phyloP scores from a whole-genome alignment of 1,140 invertebrate species.

The Tetramorium simillimum region DNA sequence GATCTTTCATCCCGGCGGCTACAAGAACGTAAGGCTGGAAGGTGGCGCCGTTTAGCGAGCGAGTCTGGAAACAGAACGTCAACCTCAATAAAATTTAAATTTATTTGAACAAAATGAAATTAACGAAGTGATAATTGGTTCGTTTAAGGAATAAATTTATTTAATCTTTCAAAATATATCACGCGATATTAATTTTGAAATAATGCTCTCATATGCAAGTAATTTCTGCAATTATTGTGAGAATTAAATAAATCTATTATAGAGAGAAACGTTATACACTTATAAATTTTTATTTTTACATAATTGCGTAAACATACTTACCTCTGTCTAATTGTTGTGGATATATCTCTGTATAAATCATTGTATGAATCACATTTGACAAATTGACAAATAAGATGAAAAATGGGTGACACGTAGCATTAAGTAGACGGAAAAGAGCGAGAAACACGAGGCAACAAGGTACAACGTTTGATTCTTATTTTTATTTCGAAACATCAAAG shows the following conservation, averaged over 20 bases:
- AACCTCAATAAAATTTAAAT: neutral
- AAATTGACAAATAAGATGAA: neutral
- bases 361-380: neutral
- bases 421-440: neutral
- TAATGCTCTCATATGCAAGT: neutral
- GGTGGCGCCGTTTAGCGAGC: neutral
- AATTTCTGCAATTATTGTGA: neutral
- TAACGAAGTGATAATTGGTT: neutral
- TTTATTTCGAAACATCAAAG: conserved; percentile 75
- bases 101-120: neutral
- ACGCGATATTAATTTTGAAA: neutral
- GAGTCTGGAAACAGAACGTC: neutral
- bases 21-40: neutral
- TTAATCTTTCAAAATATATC: neutral
- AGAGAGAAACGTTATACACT: no score
- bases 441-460: conserved; percentile 3
- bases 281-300: no score
- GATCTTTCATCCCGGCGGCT: neutral
- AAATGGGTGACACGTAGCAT: neutral
- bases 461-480: conserved; percentile 69
- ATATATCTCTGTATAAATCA: no score
- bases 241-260: neutral
- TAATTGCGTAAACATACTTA: neutral
- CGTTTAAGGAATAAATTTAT: neutral
- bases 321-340: neutral